Conservation (phyloP, 2,797 vertebrate species). For the Rhinophrynus dorsalis region DNA sequence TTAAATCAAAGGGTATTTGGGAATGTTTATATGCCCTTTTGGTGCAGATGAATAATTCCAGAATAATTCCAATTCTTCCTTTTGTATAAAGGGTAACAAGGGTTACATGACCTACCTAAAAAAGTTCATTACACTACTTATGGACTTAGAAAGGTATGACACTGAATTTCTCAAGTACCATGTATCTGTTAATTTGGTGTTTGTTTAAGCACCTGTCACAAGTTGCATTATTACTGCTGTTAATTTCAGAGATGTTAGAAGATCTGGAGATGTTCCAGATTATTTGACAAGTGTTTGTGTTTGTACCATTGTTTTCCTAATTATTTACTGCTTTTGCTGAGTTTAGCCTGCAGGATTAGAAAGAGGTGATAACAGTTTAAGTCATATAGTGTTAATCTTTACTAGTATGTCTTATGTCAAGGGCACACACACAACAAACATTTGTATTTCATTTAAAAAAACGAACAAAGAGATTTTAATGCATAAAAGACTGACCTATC, state of each 20-base stretch:
- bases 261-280: constrained; percentile 14
- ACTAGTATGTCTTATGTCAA: constrained; percentile 1
- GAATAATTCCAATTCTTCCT: too few species aligned
- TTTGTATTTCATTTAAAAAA: too few species aligned
- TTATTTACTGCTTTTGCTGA: constrained; percentile 35
- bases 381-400: constrained; percentile 31
- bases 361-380: constrained; percentile 18
- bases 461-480: too few species aligned
- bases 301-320: constrained; percentile 28
- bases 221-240: background rate
- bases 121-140: too few species aligned
- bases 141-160: too few species aligned
- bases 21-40: too few species aligned
- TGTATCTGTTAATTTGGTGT: constrained; percentile 1
- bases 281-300: constrained; percentile 21
- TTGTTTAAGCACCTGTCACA: constrained; percentile 13
- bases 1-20: too few species aligned
- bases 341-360: constrained; percentile 13
- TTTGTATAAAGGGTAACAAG: too few species aligned
- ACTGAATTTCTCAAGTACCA: background rate
- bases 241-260: background rate
- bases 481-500: too few species aligned
- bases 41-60: too few species aligned
- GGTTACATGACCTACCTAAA: too few species aligned
- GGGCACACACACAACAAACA: background rate